phyloP scores from a whole-genome alignment of 1,140 invertebrate genomes.

The Platorchestia sp. region DNA sequence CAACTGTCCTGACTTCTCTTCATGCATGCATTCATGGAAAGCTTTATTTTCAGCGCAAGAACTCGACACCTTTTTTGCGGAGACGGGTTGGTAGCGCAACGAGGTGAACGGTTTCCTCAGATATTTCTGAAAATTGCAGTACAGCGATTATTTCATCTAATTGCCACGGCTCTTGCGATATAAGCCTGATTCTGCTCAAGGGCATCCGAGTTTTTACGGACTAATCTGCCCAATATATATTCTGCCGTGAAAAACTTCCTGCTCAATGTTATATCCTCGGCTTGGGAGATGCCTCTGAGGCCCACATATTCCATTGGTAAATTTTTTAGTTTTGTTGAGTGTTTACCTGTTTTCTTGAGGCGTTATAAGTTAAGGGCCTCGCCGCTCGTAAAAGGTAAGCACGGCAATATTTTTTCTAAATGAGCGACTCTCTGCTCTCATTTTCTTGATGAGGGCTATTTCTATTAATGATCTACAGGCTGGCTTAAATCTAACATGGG shows the following conservation, averaged over 20 bases:
- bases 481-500: neutral
- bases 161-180: no score
- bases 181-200: no score
- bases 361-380: neutral
- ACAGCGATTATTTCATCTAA: no score
- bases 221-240: no score
- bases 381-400: neutral
- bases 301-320: neutral
- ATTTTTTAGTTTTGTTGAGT: neutral
- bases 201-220: no score
- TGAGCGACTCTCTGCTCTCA: neutral
- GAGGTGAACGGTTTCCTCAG: no score
- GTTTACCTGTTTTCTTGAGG: neutral
- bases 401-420: neutral
- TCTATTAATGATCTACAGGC: neutral
- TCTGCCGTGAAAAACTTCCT: neutral
- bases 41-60: no score
- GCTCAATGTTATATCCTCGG: neutral
- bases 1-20: neutral
- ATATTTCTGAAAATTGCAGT: no score
- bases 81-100: no score
- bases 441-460: neutral
- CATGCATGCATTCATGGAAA: no score
- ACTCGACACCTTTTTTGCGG: no score
- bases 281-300: neutral